These are phyloP conservation scores for Atrichornis clamosus DNA, from an alignment of 2,113 vertebrate species.

Conservation along the genomic window DNA sequence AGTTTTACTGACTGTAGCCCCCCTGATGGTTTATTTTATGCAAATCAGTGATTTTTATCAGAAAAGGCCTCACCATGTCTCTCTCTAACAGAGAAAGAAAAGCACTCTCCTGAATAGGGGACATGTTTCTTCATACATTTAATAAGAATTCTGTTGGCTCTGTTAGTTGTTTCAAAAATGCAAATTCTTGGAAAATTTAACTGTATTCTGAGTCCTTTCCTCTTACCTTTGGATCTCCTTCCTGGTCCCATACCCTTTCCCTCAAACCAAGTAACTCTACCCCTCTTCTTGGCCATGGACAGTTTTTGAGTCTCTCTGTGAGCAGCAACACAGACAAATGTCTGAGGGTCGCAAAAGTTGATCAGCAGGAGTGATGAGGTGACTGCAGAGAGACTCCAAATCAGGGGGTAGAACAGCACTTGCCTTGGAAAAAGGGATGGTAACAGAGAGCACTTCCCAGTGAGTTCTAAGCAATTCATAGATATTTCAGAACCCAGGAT, in stretches of 20 bases:
- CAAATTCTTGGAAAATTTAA: not conserved
- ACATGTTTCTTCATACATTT: not conserved
- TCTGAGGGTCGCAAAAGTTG: not conserved
- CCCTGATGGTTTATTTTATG: not conserved
- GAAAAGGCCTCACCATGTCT: not conserved
- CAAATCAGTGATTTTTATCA: not conserved
- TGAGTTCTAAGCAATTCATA: not conserved
- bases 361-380: not conserved
- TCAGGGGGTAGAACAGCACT: not conserved
- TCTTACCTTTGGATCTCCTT: not conserved
- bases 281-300: not conserved
- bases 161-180: not conserved
- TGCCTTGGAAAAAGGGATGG: not conserved
- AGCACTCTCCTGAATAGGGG: fast-evolving
- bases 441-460: not conserved
- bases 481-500: not conserved
- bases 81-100: not conserved
- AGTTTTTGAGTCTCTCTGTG: not conserved
- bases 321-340: not conserved
- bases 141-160: not conserved
- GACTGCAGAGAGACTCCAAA: not conserved
- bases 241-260: not conserved
- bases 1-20: not conserved
- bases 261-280: not conserved
- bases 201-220: not conserved